A percentile compares a stretch with the other conserved stretches of the same genome.
Evolutionary conservation across 2,113 vertebrate species (phyloP).

Genomic region (Ornithorhynchus anatinus): DNA sequence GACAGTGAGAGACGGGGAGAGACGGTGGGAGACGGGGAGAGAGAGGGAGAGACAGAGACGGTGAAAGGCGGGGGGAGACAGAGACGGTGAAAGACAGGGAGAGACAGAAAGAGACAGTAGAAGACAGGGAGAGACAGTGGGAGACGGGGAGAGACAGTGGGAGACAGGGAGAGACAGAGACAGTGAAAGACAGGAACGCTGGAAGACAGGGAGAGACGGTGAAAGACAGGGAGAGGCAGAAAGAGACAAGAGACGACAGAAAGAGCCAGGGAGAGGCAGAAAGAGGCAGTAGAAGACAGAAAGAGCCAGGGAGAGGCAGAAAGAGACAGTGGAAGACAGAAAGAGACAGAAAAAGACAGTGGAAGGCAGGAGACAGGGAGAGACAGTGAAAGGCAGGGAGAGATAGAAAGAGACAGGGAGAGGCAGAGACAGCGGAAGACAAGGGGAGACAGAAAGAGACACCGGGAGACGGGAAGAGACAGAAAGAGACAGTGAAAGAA

Average conservation of each 20-base stretch:
- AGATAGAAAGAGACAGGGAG: conserved; percentile 69
- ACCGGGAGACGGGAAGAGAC: not conserved
- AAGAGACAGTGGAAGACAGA: not conserved
- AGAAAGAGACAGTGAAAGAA: not conserved
- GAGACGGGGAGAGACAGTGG: not conserved
- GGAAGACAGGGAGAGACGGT: conserved; percentile 16
- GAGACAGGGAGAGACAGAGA: conserved; percentile 42
- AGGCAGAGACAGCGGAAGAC: too few relatives aligned
- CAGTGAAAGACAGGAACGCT: conserved; percentile 70
- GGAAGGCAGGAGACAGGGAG: conserved; percentile 20
- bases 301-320: not conserved
- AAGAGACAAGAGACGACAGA: not conserved
- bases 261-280: conserved; percentile 60
- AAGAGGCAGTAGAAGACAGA: too few relatives aligned
- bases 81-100: not conserved
- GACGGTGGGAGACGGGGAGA: conserved; percentile 36
- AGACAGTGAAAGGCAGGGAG: conserved; percentile 44
- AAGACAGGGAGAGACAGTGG: not conserved
- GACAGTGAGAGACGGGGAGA: conserved; percentile 32
- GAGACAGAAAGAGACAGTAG: not conserved
- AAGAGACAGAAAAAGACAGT: not conserved
- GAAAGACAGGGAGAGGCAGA: not conserved
- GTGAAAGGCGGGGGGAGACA: too few relatives aligned
- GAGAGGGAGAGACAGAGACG: conserved; percentile 65
- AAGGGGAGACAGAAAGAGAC: conserved; percentile 3